Base-by-base conservation (phyloP, 2,888 invertebrate species). In the Caenorhabditis sp. region DNA sequence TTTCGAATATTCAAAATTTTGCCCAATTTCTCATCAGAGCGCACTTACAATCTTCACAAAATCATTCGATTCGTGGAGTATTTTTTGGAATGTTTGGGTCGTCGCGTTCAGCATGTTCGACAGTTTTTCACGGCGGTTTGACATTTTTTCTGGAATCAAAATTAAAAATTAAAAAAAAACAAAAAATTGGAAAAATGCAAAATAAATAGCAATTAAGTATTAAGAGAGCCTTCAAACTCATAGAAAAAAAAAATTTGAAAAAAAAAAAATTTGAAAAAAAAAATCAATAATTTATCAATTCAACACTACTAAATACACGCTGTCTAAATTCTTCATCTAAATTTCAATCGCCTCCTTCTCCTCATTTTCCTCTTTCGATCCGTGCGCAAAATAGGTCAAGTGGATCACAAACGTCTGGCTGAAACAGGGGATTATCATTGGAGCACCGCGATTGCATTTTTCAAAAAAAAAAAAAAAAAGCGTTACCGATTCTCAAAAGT, bases 371-470 rank as follows among this genome's bases (percentile, higher is more conserved):
- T 55, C 28, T 2, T 37, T 18, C 5, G 28, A 47, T 8, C 61
- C 68, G 18, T 80, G 80, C n/a, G 72, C 72, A 35, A 68, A 80
- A 55, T 72, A 72, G 0, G 67, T 68, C 15, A 80, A 37, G 40
- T 80, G 80, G 37, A 80, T 67, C 26, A 68, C 72, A 50, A 80
- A 80, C 2, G 72, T 62, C 35, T 68, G 67, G 3, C 77, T 76
- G 74, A 13, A 67, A 67, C 24, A 9, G 0, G 9, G 47, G 18
- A 47, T 5, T 35, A 24, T 22, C 18, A 13, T 50, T 8, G 13
- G 18, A 13, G 8, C 13, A 9, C 22, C n/a, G n/a, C n/a, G n/a
- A n/a, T n/a, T n/a, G n/a, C n/a, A n/a, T n/a, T n/a, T n/a, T n/a
- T n/a, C n/a, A n/a, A n/a, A n/a, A n/a, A n/a, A n/a, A n/a, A n/a